Conservation (phyloP, 1,140 invertebrate genomes). For the Plodia interpunctella region DNA sequence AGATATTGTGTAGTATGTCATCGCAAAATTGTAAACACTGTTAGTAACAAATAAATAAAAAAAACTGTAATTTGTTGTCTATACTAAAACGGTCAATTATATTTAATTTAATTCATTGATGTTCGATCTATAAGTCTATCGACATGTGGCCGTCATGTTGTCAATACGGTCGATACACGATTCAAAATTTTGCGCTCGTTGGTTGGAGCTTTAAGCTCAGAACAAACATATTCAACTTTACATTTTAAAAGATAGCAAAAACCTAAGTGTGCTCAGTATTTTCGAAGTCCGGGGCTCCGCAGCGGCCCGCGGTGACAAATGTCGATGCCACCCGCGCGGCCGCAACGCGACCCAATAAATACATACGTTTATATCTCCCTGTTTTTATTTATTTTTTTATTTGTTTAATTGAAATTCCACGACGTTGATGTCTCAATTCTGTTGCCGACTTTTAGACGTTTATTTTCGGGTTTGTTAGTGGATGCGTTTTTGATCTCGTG, state of each 20-base stretch:
- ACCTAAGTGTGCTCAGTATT: conserved; percentile 14
- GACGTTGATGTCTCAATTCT: conserved; percentile 17
- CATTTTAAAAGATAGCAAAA: not conserved
- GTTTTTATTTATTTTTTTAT: conserved; percentile 47
- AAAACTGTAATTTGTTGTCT: too few species aligned
- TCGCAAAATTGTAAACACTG: too few species aligned
- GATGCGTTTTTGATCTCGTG: not conserved
- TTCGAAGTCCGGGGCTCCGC: conserved; percentile 13
- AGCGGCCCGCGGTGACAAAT: conserved; percentile 53
- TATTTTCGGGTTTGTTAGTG: conserved; percentile 1
- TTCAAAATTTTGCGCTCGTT: too few species aligned
- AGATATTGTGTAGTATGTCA: too few species aligned
- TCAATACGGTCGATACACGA: too few species aligned
- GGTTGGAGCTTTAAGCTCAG: too few species aligned
- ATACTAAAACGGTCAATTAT: too few species aligned
- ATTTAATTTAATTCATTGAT: too few species aligned
- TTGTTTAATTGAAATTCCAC: conserved; percentile 40
- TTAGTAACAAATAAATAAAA: too few species aligned
- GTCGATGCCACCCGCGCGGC: conserved; percentile 60
- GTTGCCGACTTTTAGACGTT: not conserved
- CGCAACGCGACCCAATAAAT: conserved; percentile 53
- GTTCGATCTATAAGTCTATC: too few species aligned
- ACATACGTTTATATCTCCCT: conserved; percentile 42
- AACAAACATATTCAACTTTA: too few species aligned
- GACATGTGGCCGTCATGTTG: too few species aligned